Evolutionary conservation across 1,140 invertebrate species (phyloP), one percentile per base, ranked within the genome.

Genomic region (Anthonomus grandis): DNA sequence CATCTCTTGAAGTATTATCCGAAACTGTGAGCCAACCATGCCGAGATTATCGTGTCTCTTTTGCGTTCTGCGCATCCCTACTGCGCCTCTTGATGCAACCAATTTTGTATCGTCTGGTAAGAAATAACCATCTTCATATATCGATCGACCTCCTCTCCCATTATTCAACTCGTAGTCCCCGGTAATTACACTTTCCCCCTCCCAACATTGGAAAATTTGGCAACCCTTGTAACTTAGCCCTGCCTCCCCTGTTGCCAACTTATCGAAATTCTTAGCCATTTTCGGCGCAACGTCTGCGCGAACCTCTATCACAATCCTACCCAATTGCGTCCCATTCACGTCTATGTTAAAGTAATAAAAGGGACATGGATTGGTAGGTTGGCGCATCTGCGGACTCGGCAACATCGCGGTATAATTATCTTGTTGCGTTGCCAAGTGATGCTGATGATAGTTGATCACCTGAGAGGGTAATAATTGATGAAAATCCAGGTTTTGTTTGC

Each of bases 201-300:
- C 85, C 87, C 87, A 90, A 64, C 87, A 89, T 65, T 90, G 87
- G 69, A 90, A 90, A 55, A 91, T 83, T 45, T 81, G 76, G 70
- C 88, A 91, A 10, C 87, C 87, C 57, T 86, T 86, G 67, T 90
- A 91, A 21, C 87, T 85, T 49, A 86, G 80, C 9, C 89, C 89
- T 17, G 83, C 79, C 63, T 91, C 89, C 2, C 90, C 89, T 0
- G 86, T 89, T 9, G 87, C 83, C 2, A 96, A 75, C 1, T 86
- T 79, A 55, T 84, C 81, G 73, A 95, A 96, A 74, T 96, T 96
- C 70, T 91, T 89, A 18, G 89, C 86, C 81, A 95, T 96, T 68
- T 87, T 91, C 3, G 93, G 93, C 2, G 91, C 91, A 4, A 85
- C 83, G 73, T 95, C 89, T 5, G 84, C 84, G 60, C 89, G 82